Base-by-base conservation (phyloP, 2,888 invertebrate species). In the Trichogramma evanescens region DNA sequence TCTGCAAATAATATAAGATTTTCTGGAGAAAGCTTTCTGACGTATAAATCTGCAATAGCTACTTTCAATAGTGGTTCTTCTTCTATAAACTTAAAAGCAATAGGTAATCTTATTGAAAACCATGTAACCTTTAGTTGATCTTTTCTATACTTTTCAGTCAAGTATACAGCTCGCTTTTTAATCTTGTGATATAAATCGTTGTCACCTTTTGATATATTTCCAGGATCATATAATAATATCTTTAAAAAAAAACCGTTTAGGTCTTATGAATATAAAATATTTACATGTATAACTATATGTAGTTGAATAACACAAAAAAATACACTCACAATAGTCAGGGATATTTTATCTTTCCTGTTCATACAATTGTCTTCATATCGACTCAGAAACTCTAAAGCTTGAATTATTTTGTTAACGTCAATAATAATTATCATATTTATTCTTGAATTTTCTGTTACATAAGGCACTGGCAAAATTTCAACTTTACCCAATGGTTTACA, bases 361-460 rank as follows among this genome's bases (percentile, higher is more conserved):
- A 92, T 86, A 68, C 89, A 89, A 5, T 83, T 81, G 65, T 83
- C 80, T 54, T 87, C 85, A 77, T 92, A 94, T 60, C 86, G 82
- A 43, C 83, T 82, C 56, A 95, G 81, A 78, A 94, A 92, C 41
- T 81, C 80, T 38, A 83, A 74, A 4, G 86, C 85, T 56, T 85
- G 83, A 2, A 80, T 75, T 39, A 80, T 78, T 68, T 82, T 82
- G 59, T 76, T 75, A 70, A 84, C 80, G 71, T 84, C 82, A 4
- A 91, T 82, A 0, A 89, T 87, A 65, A 95, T 78, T 67, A 96
- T 78, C 66, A 95, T 81, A 61, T 87, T 85, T 4, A 96, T 84
- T 66, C 91, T 83, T 5, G 89, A 88, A 77, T 89, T 92, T 82
- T 98, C 97, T 0, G 96, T 97, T 1, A 97, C 96, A 80, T 96